A percentile compares a stretch with the other conserved stretches of the same genome.
Conservation (phyloP, 23 tunicate genomes). For the Pegea sp. region DNA sequence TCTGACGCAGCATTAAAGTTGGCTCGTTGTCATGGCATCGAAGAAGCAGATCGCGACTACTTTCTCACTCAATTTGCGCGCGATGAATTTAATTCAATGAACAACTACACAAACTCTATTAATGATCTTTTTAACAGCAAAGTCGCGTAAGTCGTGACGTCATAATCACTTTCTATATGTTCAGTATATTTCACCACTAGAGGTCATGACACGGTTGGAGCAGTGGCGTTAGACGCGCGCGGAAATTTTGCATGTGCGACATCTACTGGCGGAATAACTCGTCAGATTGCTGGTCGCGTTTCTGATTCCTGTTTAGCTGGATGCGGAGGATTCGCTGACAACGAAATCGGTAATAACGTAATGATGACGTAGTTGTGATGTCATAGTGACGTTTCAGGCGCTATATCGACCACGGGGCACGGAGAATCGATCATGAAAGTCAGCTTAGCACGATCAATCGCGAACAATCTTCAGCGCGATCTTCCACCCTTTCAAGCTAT, state of each 20-base stretch:
- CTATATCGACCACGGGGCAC: constrained; percentile 44
- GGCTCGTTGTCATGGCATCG: constrained; percentile 1
- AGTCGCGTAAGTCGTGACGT: not conserved
- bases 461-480: constrained; percentile 17
- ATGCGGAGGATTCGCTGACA: constrained; percentile 41
- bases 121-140: constrained; percentile 3
- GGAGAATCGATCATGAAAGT: constrained; percentile 53
- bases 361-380: not conserved
- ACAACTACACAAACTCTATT: constrained; percentile 1
- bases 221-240: constrained; percentile 33
- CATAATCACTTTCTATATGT: not conserved
- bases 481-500: constrained; percentile 9
- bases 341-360: constrained; percentile 14
- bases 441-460: constrained; percentile 17
- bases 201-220: constrained; percentile 65
- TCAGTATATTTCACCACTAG: constrained; percentile 5
- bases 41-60: constrained; percentile 4
- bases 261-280: constrained; percentile 47
- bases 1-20: not conserved
- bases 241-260: constrained; percentile 61
- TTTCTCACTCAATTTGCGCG: constrained; percentile 2
- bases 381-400: constrained; percentile 4
- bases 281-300: constrained; percentile 22
- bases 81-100: constrained; percentile 1
- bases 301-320: constrained; percentile 39